These are phyloP conservation scores for Argya squamiceps DNA, from an alignment of 2,797 vertebrate genomes.

Conservation along the genomic window DNA sequence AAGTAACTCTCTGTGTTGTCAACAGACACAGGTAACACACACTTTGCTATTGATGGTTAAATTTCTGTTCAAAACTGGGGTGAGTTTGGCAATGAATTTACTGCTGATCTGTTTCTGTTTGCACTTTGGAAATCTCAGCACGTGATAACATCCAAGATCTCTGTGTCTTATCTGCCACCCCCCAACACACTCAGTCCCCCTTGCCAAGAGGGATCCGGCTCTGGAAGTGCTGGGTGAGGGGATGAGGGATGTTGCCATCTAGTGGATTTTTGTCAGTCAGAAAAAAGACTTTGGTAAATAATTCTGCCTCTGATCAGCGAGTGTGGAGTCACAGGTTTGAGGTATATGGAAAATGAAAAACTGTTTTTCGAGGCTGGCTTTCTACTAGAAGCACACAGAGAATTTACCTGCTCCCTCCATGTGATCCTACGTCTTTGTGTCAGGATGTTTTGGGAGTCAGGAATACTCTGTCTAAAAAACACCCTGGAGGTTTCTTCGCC, in stretches of 20 bases:
- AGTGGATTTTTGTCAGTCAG: not conserved
- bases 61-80: not conserved
- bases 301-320: not conserved
- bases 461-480: not conserved
- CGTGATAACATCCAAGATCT: not conserved
- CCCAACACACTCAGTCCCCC: too few species aligned
- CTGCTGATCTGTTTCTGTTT: not conserved
- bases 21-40: not conserved
- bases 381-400: not conserved
- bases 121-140: not conserved
- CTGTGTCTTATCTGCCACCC: not conserved
- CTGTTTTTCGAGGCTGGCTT: not conserved
- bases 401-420: accelerated
- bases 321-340: not conserved
- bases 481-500: not conserved
- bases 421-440: not conserved
- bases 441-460: not conserved
- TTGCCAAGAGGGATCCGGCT: accelerated
- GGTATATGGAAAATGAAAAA: not conserved
- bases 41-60: not conserved
- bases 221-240: accelerated
- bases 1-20: not conserved
- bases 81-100: not conserved
- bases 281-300: not conserved
- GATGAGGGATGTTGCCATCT: slow-evolving; percentile 34